Base-by-base conservation (phyloP, 2,797 vertebrate genomes). In the Perodicticus potto region DNA sequence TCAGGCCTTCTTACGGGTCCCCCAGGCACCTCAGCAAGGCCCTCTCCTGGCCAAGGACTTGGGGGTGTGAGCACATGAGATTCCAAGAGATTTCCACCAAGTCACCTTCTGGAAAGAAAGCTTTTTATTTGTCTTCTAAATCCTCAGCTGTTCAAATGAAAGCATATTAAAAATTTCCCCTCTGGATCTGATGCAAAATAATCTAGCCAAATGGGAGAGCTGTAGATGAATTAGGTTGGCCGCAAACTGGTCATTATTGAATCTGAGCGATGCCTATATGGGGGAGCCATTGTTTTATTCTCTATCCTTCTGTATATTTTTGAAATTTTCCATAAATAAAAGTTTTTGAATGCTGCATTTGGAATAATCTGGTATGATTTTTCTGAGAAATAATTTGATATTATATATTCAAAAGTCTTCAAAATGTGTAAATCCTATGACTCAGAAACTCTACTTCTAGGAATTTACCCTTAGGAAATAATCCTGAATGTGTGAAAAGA, bases 381-480 rank as follows among this genome's bases (percentile, higher is more conserved):
- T 96, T 80, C 89, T 83, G 94, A 86, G 78, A 61, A 83, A 88
- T 93, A 90, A 93, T 82, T 96, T 86, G 37, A 45, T 78, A 65
- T 86, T 81, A 74, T 94, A 70, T 45, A 95, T 92, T 74, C 88
- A 83, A 95, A 94, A 93, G 29, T 61, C 91, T 95, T 96, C 65
- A 65, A 95, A 94, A 96, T 93, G 81, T 96, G 81, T 90, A 93
- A 97, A 96, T 81, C 40, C 72, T 86, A 55, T 97, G 95, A 96
- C 91, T 96, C 91, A 95, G 85, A 97, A 95, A 86, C 83, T 95
- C 91, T 88, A 49, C 87, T 96, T 96, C 88, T 55, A 96, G 70
- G 65, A 96, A 94, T 93, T 89, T 86, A 73, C 78, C 74, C 61
- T 93, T 89, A 83, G 73, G 94, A 96, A 73, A 91, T 86, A 93